Evolutionary conservation across 2,888 invertebrate genomes (phyloP), one percentile per base, ranked within the genome.

Genomic region (Fragum whitleyi): DNA sequence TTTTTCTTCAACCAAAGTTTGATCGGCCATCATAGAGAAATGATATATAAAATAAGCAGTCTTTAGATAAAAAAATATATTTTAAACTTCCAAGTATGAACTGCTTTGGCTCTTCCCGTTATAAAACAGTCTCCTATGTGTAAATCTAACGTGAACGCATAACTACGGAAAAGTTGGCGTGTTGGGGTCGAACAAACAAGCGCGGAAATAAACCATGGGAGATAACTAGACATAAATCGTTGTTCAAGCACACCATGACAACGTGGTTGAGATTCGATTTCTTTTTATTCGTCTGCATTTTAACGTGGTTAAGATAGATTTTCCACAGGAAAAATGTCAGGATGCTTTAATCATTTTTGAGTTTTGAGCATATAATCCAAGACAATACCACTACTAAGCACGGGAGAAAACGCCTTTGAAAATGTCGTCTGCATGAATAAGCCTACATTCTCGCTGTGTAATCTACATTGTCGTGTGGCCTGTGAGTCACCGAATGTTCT

Each of bases 21-120:
- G 32, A 36, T 36, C 9, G 32, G 32, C 5, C 32, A 36, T 36
- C 32, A 6, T 36, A 9, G 9, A 36, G 32, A 36, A n/a, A 67
- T 19, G 5, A 11, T 36, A 39, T 0, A 47, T 11, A 69, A 53
- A 51, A 51, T 51, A 36, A 5, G 9, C 16, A 2, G 28, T 78
- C 23, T 2, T 9, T 28, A 29, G n/a, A n/a, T 73, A 74, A 74
- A 77, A 39, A 75, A 79, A 74, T 71, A 29, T 67, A 39, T 70
- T 51, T 73, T 73, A 69, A 72, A 47, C 62, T 39, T 67, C 74
- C 75, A 70, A 69, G 70, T 74, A 68, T 67, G 21, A 2, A 76
- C 68, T 79, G 70, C 32, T 67, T 29, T 71, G 89, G 92, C 92
- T 92, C 88, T 92, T 92, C 91, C 92, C 91, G 91, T 92, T 92